phyloP scores from a whole-genome alignment of 2,113 vertebrate genomes.

The Malurus elegans region DNA sequence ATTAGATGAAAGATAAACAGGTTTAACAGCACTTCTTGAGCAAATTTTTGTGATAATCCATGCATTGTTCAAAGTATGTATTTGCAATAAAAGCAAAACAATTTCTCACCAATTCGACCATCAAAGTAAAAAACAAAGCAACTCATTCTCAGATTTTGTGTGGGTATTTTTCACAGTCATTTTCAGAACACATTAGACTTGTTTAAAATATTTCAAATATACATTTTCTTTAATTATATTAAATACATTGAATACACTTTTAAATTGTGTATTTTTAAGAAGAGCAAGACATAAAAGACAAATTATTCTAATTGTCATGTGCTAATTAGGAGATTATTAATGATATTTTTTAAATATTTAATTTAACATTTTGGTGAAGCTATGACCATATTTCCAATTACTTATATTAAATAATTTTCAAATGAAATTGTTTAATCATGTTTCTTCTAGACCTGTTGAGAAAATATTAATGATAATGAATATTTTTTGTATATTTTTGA shows the following conservation, averaged over 20 bases:
- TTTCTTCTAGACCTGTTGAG: conserved; percentile 13
- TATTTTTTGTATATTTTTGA: conserved; percentile 37
- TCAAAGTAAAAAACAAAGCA: not conserved
- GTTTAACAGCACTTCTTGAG: not conserved
- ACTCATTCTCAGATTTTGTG: not conserved
- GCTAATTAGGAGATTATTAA: conserved; percentile 50
- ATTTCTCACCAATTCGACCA: not conserved
- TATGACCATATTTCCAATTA: conserved; percentile 50
- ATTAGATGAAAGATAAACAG: conserved; percentile 6
- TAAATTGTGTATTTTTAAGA: not conserved
- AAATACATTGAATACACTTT: not conserved
- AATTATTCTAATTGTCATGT: conserved; percentile 8
- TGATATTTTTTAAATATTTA: conserved; percentile 38
- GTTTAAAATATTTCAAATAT: conserved; percentile 36
- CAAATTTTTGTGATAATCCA: not conserved
- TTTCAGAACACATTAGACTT: conserved; percentile 2
- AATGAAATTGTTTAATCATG: conserved; percentile 11
- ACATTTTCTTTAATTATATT: conserved; percentile 28
- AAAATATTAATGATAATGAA: conserved; percentile 51
- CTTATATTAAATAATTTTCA: conserved; percentile 8
- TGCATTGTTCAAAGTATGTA: not conserved
- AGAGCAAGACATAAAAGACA: conserved; percentile 3
- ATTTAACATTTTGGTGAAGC: conserved; percentile 32
- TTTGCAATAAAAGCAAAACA: not conserved
- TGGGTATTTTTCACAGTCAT: conserved; percentile 2